These are phyloP conservation scores for Argyra leucocephala DNA, from an alignment of 2,888 invertebrate genomes.

Conservation along the genomic window DNA sequence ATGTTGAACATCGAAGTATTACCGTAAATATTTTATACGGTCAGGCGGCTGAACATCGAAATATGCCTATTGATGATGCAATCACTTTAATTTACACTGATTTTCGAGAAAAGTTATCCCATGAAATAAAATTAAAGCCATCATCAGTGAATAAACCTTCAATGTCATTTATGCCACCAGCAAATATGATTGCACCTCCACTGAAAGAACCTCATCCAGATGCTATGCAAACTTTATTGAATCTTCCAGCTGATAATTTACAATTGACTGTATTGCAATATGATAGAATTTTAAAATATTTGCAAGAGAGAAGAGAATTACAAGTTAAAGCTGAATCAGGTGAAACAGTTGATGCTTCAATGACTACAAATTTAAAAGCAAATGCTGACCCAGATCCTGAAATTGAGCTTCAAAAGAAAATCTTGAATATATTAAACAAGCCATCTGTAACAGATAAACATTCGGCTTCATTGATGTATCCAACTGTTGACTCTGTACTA, in stretches of 20 bases:
- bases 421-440: slow-evolving; percentile 40
- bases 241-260: slow-evolving; percentile 72
- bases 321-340: slow-evolving; percentile 70
- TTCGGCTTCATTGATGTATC: slow-evolving; percentile 30
- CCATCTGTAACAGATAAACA: slow-evolving; percentile 37
- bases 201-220: slow-evolving; percentile 52
- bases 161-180: slow-evolving; percentile 33
- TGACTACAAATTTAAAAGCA: slow-evolving; percentile 28
- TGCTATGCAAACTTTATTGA: slow-evolving; percentile 60
- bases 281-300: slow-evolving; percentile 63
- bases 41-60: slow-evolving; percentile 81
- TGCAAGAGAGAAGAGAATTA: slow-evolving; percentile 62
- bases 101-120: slow-evolving; percentile 52
- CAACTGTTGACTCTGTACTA: slow-evolving; percentile 31
- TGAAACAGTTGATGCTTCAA: slow-evolving; percentile 48
- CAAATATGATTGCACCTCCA: slow-evolving; percentile 45
- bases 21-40: slow-evolving; percentile 87
- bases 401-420: slow-evolving; percentile 42
- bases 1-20: slow-evolving; percentile 75
- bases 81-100: slow-evolving; percentile 66
- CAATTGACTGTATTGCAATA: slow-evolving; percentile 68
- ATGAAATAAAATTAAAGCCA: slow-evolving; percentile 44
- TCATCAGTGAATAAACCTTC: slow-evolving; percentile 20
- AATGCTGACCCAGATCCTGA: slow-evolving; percentile 43
- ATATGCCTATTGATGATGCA: slow-evolving; percentile 91